Conservation (phyloP, 2,888 invertebrate genomes). For the Enchytraeus crypticus region DNA sequence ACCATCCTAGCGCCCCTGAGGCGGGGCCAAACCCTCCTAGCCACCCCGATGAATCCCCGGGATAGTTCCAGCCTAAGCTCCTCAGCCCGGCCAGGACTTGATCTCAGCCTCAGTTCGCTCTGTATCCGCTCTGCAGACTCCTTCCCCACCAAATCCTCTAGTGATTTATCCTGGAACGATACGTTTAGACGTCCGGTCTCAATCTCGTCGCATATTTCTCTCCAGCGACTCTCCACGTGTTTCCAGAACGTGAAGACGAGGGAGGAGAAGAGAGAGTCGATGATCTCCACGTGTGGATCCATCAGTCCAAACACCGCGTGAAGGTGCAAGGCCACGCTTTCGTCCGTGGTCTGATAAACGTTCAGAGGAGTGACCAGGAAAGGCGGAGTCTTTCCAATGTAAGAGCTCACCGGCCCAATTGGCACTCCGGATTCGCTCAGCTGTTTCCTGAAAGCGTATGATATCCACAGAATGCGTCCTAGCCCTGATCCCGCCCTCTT, state of each 20-base stretch:
- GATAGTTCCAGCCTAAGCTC: slow-evolving; percentile 13
- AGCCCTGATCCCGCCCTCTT: slow-evolving; percentile 4
- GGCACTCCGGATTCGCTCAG: slow-evolving; percentile 8
- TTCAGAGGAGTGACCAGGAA: slow-evolving; percentile 15
- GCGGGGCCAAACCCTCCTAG: slow-evolving; percentile 26
- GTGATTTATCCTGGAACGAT: background rate
- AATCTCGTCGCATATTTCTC: slow-evolving; percentile 24
- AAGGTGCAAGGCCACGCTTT: slow-evolving; percentile 22
- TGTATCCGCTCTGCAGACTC: slow-evolving; percentile 32
- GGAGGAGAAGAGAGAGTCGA: slow-evolving; percentile 26
- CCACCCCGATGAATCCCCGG: slow-evolving; percentile 29
- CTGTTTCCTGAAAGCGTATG: slow-evolving; percentile 6
- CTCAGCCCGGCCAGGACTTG: slow-evolving; percentile 15
- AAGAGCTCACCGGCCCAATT: slow-evolving; percentile 19
- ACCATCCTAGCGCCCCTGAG: slow-evolving; percentile 23
- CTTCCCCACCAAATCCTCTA: slow-evolving; percentile 16
- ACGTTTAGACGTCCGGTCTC: slow-evolving; percentile 20
- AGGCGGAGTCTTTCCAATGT: slow-evolving; percentile 15
- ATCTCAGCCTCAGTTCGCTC: slow-evolving; percentile 34
- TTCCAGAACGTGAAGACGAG: slow-evolving; percentile 26
- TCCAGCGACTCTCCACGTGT: slow-evolving; percentile 24
- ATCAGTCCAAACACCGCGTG: slow-evolving; percentile 27
- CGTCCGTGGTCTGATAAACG: slow-evolving; percentile 20
- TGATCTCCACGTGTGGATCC: slow-evolving; percentile 22
- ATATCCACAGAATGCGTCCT: slow-evolving; percentile 14